Evolutionary conservation across 2,888 invertebrate genomes (phyloP).

Genomic region (Apamea sordens): DNA sequence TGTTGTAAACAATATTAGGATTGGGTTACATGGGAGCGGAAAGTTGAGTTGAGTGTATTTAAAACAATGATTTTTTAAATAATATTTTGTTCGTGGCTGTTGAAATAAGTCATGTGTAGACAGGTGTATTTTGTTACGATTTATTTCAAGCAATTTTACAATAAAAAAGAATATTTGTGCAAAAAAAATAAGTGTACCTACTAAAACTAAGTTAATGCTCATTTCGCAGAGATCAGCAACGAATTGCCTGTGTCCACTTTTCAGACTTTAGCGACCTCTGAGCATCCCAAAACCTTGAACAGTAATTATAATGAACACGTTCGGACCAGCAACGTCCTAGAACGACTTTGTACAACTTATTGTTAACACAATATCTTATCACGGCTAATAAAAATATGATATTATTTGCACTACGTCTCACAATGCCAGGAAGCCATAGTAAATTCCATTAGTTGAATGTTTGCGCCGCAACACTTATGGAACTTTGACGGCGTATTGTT

Average conservation of each 20-base stretch:
- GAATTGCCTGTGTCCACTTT: not conserved
- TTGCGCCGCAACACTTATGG: too few relatives aligned
- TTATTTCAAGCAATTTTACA: not conserved
- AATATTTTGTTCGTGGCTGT: not conserved
- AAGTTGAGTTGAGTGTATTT: not conserved
- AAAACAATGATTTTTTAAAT: not conserved
- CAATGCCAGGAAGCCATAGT: too few relatives aligned
- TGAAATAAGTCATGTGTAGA: not conserved
- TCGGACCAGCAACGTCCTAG: too few relatives aligned
- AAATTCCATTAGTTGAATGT: too few relatives aligned
- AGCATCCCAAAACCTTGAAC: not conserved
- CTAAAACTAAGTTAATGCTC: not conserved
- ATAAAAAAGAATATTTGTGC: not conserved
- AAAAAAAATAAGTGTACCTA: not conserved
- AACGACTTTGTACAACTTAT: too few relatives aligned
- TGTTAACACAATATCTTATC: too few relatives aligned
- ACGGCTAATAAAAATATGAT: too few relatives aligned
- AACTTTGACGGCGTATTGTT: too few relatives aligned
- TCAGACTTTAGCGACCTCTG: not conserved
- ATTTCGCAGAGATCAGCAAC: too few relatives aligned
- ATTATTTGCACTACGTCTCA: too few relatives aligned
- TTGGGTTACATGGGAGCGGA: conserved; percentile 40
- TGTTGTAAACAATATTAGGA: conserved; percentile 50
- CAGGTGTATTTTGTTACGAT: not conserved
- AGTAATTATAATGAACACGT: too few relatives aligned